Conservation (phyloP, 30 jellyfish, hydroid and myxozoan genomes). For the Catostylus mosaicus region DNA sequence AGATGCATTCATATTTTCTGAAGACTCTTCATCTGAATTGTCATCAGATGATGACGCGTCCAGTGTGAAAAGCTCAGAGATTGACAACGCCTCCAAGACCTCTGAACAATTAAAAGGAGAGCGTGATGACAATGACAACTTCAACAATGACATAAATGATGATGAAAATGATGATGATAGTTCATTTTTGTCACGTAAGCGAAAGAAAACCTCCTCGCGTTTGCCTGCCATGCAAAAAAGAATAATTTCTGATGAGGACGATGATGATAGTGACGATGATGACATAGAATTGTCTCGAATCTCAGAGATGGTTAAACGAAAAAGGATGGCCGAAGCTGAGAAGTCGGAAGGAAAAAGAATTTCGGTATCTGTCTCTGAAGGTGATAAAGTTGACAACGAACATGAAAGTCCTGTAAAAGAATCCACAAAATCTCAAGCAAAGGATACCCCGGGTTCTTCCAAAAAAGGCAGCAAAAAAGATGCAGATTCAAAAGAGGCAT, state of each 20-base stretch:
- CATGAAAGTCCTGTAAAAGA: background rate
- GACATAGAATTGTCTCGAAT: slow-evolving; percentile 37
- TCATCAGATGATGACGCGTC: slow-evolving; percentile 53
- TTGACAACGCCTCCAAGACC: slow-evolving; percentile 3
- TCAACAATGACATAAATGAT: slow-evolving; percentile 22
- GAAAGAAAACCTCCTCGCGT: slow-evolving; percentile 17
- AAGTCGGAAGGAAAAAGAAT: slow-evolving; percentile 10
- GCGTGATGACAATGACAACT: slow-evolving; percentile 16
- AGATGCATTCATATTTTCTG: slow-evolving; percentile 26
- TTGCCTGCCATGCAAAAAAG: slow-evolving; percentile 13
- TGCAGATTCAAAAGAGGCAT: background rate
- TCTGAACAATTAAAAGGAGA: background rate
- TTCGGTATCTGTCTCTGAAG: background rate
- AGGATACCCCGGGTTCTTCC: background rate
- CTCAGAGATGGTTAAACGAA: slow-evolving; percentile 53
- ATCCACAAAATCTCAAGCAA: background rate
- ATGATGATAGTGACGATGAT: slow-evolving; percentile 43
- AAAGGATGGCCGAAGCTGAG: slow-evolving; percentile 34
- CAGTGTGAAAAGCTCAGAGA: slow-evolving; percentile 23
- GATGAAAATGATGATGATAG: slow-evolving; percentile 46
- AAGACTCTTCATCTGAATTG: slow-evolving; percentile 33
- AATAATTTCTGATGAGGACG: slow-evolving; percentile 33
- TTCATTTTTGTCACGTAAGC: slow-evolving; percentile 18
- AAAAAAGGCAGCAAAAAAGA: background rate
- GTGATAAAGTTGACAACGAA: background rate